Conservation (phyloP, 2,888 invertebrate genomes). For the Melitaea athalia region DNA sequence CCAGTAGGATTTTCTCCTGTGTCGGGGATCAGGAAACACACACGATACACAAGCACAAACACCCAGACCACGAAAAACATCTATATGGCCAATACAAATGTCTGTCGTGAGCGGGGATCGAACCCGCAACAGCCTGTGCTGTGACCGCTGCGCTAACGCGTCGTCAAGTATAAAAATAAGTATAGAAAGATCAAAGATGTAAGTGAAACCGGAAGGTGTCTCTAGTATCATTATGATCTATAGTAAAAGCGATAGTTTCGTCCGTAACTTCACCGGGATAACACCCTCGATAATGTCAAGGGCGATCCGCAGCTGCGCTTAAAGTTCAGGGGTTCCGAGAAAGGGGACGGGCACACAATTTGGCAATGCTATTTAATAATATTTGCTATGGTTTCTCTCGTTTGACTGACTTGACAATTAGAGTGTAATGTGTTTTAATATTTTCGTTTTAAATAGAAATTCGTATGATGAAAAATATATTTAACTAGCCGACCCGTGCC, state of each 20-base stretch:
- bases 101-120: too few relatives aligned
- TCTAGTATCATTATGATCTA: not conserved
- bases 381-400: not conserved
- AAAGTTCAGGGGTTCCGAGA: slow-evolving; percentile 19
- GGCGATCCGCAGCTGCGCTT: slow-evolving; percentile 30
- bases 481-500: too few relatives aligned
- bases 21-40: too few relatives aligned
- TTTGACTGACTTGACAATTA: not conserved
- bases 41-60: too few relatives aligned
- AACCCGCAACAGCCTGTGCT: too few relatives aligned
- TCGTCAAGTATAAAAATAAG: too few relatives aligned
- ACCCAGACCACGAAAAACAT: too few relatives aligned
- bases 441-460: not conserved
- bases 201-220: not conserved
- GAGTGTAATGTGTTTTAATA: not conserved
- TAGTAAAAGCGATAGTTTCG: not conserved
- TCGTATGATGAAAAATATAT: too few relatives aligned
- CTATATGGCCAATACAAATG: too few relatives aligned
- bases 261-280: not conserved
- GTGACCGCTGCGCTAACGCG: too few relatives aligned
- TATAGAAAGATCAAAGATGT: too few relatives aligned
- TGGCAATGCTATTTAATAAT: not conserved
- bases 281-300: slow-evolving; percentile 24
- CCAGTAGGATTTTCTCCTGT: too few relatives aligned
- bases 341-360: slow-evolving; percentile 25